Evolutionary conservation across 2,113 vertebrate genomes (phyloP), one percentile per base, ranked within the genome.

Genomic region (Pavo muticus): DNA sequence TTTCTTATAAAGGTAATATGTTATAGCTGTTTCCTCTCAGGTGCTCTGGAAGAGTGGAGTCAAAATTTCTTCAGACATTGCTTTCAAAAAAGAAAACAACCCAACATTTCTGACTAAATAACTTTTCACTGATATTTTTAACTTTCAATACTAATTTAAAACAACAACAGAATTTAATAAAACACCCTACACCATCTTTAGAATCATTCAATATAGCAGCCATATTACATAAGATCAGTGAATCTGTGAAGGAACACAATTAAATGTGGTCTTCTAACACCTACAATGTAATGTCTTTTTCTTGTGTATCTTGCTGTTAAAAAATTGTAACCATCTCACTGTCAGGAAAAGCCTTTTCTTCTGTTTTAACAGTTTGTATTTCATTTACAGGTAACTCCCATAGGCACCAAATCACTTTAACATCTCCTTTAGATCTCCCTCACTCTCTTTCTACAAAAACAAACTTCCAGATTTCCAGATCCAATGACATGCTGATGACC

Each of bases 391-490:
- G 61, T 64, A 82, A 59, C 69, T 14, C 12, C 50, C 39, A 54
- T 10, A 88, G n/a, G 35, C 87, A 91, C 72, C 7, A 9, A 32
- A 75, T 27, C 44, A 69, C 40, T 90, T 88, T 80, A 91, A 80
- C n/a, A 75, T 3, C 9, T 88, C 74, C 60, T 76, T 84, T n/a
- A 84, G 47, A 32, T 92, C 39, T 64, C 64, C 60, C 39, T 61
- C 30, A 47, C n/a, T 63, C 10, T 27, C 30, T 29, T 82, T 74
- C 50, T 63, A 17, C 14, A 29, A 60, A 25, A 56, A 88, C 91
- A 87, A 6, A 18, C 37, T 54, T 84, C 65, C 79, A 57, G 75
- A 93, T 54, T 93, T 92, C 48, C 59, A 92, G 88, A 90, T 68
- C 40, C 4, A 69, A 47, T 21, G 6, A 54, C 18, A 54, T 29